Conservation (phyloP, 2,888 invertebrate genomes). For the Amblyjoppa fuscipennis region DNA sequence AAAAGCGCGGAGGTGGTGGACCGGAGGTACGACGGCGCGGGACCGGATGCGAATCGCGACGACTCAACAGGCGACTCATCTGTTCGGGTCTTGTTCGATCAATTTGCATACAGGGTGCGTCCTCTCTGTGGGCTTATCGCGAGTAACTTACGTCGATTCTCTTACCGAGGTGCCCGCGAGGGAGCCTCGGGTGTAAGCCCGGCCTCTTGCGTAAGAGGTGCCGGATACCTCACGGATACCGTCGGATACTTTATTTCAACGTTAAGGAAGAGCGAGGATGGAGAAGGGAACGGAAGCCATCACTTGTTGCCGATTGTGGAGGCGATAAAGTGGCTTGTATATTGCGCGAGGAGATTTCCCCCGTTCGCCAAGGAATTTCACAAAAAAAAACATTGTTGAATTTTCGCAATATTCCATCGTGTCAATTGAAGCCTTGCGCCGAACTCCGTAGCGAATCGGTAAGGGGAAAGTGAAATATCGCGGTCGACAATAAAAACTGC, state of each 20-base stretch:
- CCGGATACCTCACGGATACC: slow-evolving; percentile 8
- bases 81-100: slow-evolving; percentile 39
- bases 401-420: too few relatives aligned
- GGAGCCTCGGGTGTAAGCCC: slow-evolving; percentile 3
- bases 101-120: slow-evolving; percentile 57
- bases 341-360: slow-evolving; percentile 14
- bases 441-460: too few relatives aligned
- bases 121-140: slow-evolving; percentile 50
- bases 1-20: slow-evolving; percentile 5
- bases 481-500: too few relatives aligned
- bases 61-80: slow-evolving; percentile 28
- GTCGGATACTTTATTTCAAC: slow-evolving; percentile 31
- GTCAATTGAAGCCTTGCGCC: too few relatives aligned
- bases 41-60: slow-evolving; percentile 44
- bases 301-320: slow-evolving; percentile 38
- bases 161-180: slow-evolving; percentile 26
- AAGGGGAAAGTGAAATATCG: too few relatives aligned
- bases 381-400: neutral
- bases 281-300: slow-evolving; percentile 48
- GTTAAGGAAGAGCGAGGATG: slow-evolving; percentile 12
- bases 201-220: slow-evolving; percentile 26
- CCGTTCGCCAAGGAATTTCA: slow-evolving; percentile 9
- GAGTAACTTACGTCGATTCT: slow-evolving; percentile 54
- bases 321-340: slow-evolving; percentile 22
- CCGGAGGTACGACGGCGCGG: slow-evolving; percentile 75